phyloP scores from a whole-genome alignment of 2,888 invertebrate genomes.

The Hermodice carunculata region DNA sequence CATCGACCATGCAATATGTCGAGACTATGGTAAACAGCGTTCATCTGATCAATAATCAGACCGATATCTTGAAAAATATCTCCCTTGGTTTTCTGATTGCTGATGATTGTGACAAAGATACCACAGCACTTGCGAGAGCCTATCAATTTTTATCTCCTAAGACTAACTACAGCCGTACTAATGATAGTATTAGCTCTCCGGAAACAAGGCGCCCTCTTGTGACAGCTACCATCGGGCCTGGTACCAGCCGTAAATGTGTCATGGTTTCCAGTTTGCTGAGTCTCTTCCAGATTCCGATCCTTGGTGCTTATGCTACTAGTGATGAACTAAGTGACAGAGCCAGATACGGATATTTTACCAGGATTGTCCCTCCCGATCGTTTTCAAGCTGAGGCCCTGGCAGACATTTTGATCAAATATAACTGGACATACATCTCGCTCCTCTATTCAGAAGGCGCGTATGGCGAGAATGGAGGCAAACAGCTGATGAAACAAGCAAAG shows the following conservation, averaged over 20 bases:
- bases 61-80: constrained; percentile 31
- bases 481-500: constrained; percentile 8
- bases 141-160: constrained; percentile 31
- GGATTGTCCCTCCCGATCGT: constrained; percentile 55
- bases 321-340: constrained; percentile 54
- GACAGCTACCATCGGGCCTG: constrained; percentile 27
- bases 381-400: constrained; percentile 50
- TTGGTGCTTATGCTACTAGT: constrained; percentile 53
- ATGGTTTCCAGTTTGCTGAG: constrained; percentile 29
- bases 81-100: constrained; percentile 45
- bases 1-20: no score
- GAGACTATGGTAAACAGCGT: no score
- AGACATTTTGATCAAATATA: constrained; percentile 60
- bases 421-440: constrained; percentile 84
- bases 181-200: neutral
- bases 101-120: constrained; percentile 47
- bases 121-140: constrained; percentile 38
- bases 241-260: constrained; percentile 18
- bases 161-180: neutral
- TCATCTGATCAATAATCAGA: constrained; percentile 2
- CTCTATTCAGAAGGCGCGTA: constrained; percentile 78
- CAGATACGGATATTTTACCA: constrained; percentile 50
- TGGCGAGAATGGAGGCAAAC: constrained; percentile 48
- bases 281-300: constrained; percentile 74
- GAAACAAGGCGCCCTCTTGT: neutral